Base-by-base conservation (phyloP, 2,888 invertebrate genomes). In the Stegana nigrithorax region DNA sequence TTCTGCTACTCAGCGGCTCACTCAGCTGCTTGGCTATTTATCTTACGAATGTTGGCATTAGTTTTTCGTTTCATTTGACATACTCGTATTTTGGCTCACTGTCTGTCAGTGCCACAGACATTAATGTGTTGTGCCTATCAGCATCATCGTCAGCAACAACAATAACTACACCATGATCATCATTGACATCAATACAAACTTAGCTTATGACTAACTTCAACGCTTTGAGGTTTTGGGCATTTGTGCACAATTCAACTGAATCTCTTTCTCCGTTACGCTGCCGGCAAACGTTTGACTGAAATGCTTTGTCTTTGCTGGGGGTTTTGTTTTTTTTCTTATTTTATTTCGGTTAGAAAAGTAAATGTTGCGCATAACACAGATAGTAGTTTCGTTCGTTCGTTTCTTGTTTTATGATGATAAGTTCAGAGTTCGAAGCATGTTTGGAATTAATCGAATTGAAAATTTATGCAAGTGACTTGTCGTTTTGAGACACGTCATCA, bases 61-160 rank as follows among this genome's bases (percentile, higher is more conserved):
- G 77, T 81, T 81, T 73, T 78, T 68, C 72, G 75, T 73, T 77
- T 77, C 72, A 71, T 69, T n/a, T 76, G 78, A 74, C 72, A 73
- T 77, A 67, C 64, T 71, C 59, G 61, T 67, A n/a, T n/a, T n/a
- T n/a, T n/a, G n/a, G n/a, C n/a, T n/a, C n/a, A n/a, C n/a, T n/a
- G n/a, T n/a, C n/a, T n/a, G n/a, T n/a, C n/a, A n/a, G n/a, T 62
- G 68, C 70, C 44, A 47, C 57, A 60, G 59, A 59, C 70, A 78
- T 78, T 74, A 71, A 74, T 73, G n/a, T n/a, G n/a, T 69, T 55
- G 64, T 66, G 63, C 66, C 70, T 65, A 66, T 65, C 66, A 42
- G 14, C 44, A 7, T 44, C 44, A 36, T 32, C 32, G n/a, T 32
- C 32, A 3, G 8, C 44, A 17, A 17, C 7, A 17, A 5, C n/a